A percentile compares a stretch with the other conserved stretches of the same genome.
Conservation (phyloP, 2,888 invertebrate genomes). For the Arrhopalites spinosus region DNA sequence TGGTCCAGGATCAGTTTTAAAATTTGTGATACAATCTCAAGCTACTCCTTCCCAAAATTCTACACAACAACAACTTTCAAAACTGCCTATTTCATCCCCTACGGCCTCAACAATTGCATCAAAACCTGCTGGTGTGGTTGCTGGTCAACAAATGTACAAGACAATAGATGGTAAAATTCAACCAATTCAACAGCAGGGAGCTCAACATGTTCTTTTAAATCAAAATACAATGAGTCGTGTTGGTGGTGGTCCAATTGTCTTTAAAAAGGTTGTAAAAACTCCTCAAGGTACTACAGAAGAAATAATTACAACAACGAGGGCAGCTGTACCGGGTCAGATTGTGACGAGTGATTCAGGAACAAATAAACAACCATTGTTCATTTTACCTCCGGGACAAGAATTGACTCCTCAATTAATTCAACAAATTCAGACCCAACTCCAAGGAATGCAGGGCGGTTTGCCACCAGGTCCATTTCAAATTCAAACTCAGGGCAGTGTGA, state of each 20-base stretch:
- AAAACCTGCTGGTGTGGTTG: background rate
- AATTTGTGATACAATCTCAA: constrained; percentile 29
- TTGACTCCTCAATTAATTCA: constrained; percentile 68
- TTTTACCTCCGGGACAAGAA: constrained; percentile 23
- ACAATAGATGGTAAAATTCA: constrained; percentile 28
- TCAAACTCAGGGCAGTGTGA: background rate
- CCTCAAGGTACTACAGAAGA: constrained; percentile 6
- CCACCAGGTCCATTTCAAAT: constrained; percentile 35
- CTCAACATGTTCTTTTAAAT: constrained; percentile 1
- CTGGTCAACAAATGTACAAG: constrained; percentile 17
- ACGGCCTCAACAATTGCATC: constrained; percentile 40
- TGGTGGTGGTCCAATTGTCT: constrained; percentile 13
- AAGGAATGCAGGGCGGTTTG: constrained; percentile 31
- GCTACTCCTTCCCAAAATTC: background rate
- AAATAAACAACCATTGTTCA: constrained; percentile 12
- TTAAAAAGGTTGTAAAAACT: constrained; percentile 30
- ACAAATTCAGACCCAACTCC: constrained; percentile 84
- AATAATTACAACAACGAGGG: background rate
- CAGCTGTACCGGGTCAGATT: no score
- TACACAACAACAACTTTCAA: background rate
- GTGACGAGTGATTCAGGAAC: no score
- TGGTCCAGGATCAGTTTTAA: constrained; percentile 18
- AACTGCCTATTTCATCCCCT: constrained; percentile 1
- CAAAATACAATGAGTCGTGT: background rate
- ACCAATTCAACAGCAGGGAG: background rate